Evolutionary conservation across 2,797 vertebrate genomes (phyloP).

Genomic region (Echeneis naucrates): DNA sequence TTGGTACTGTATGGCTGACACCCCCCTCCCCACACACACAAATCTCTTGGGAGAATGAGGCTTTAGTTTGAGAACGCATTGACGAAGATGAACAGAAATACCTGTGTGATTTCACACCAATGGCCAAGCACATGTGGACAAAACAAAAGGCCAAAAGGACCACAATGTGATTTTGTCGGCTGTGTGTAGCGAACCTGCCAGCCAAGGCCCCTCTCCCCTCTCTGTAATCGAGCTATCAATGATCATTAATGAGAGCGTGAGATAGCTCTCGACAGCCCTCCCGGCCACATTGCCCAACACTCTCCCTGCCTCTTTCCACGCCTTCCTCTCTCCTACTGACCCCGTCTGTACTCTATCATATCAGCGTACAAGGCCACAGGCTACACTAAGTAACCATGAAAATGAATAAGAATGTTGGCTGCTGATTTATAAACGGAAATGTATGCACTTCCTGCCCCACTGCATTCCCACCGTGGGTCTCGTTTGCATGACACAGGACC

Average conservation of each 20-base stretch:
- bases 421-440: conserved; percentile 52
- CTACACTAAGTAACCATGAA: conserved; percentile 42
- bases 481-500: conserved; percentile 70
- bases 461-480: conserved; percentile 19
- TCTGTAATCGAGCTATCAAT: conserved; percentile 72
- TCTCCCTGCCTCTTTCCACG: conserved; percentile 23
- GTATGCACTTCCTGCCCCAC: background rate
- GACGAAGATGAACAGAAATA: conserved; percentile 55
- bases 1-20: conserved; percentile 49
- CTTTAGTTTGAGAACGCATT: conserved; percentile 57
- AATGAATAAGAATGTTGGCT: conserved; percentile 48
- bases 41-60: conserved; percentile 58
- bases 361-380: conserved; percentile 36
- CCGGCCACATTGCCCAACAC: conserved; percentile 43
- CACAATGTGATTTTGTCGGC: conserved; percentile 36
- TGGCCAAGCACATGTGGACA: conserved; percentile 18
- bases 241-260: conserved; percentile 73
- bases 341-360: conserved; percentile 31
- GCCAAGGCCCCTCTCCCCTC: conserved; percentile 46
- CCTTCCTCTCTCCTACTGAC: conserved; percentile 41
- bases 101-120: conserved; percentile 42
- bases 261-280: conserved; percentile 53
- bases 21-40: conserved; percentile 10
- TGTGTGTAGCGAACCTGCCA: conserved; percentile 49
- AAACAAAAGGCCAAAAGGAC: conserved; percentile 15